These are phyloP conservation scores for Melanotaenia pygmaea DNA, from an alignment of 2,797 vertebrate species.

Conservation along the genomic window DNA sequence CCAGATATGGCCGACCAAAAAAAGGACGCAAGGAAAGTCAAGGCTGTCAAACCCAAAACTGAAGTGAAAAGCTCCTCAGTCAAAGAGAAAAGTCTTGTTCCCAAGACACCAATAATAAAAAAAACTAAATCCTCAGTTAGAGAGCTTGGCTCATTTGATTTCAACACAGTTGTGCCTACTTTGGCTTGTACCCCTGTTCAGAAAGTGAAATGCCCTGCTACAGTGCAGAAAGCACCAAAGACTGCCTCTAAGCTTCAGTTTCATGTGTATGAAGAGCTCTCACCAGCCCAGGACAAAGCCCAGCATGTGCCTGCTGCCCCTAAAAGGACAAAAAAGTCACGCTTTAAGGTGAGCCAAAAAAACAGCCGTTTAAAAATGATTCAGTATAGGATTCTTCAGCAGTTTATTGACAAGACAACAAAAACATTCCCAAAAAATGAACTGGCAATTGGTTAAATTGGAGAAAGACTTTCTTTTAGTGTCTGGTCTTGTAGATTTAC, in stretches of 20 bases:
- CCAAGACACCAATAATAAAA: slow-evolving; percentile 62
- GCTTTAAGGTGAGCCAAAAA: slow-evolving; percentile 82
- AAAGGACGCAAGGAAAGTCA: slow-evolving; percentile 64
- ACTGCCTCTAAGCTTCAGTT: slow-evolving; percentile 75
- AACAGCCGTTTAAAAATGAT: neutral
- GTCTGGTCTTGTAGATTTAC: neutral
- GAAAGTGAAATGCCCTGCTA: slow-evolving; percentile 28
- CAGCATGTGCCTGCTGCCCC: slow-evolving; percentile 85
- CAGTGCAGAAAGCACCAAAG: slow-evolving; percentile 53
- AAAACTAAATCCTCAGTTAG: slow-evolving; percentile 38
- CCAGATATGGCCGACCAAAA: slow-evolving; percentile 22
- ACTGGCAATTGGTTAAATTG: neutral
- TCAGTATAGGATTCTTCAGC: neutral
- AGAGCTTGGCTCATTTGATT: slow-evolving; percentile 56
- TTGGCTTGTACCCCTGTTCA: slow-evolving; percentile 79
- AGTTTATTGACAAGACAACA: neutral
- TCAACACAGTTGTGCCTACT: slow-evolving; percentile 70
- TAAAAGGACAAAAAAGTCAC: slow-evolving; percentile 81
- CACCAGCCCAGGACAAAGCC: slow-evolving; percentile 64
- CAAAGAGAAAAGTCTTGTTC: slow-evolving; percentile 60
- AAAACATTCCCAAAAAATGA: neutral
- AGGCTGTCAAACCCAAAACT: slow-evolving; percentile 49
- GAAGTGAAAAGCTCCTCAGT: slow-evolving; percentile 38
- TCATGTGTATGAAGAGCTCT: slow-evolving; percentile 86
- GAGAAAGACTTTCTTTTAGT: neutral